These are phyloP conservation scores for Paralichthys olivaceus DNA, from an alignment of 2,113 vertebrate species.

Conservation along the genomic window DNA sequence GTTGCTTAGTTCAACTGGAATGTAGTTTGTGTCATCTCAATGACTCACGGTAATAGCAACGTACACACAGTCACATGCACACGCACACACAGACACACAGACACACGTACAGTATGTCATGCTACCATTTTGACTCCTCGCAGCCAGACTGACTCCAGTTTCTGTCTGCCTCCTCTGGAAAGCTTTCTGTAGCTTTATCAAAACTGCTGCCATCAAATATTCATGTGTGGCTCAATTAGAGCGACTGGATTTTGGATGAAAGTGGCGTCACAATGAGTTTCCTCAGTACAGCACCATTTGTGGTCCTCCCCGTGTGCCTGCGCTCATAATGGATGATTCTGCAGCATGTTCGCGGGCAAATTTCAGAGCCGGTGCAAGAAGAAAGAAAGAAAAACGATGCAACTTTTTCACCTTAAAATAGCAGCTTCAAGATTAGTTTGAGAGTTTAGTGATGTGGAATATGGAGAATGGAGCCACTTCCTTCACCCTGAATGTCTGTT, in stretches of 20 bases:
- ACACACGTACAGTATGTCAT: constrained; percentile 61
- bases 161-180: constrained; percentile 43
- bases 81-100: constrained; percentile 41
- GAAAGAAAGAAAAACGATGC: too few relatives aligned
- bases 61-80: constrained; percentile 57
- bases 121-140: constrained; percentile 61
- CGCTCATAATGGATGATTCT: not conserved
- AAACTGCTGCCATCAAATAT: constrained; percentile 36
- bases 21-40: constrained; percentile 77
- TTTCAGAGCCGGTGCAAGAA: not conserved
- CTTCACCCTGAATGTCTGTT: too few relatives aligned
- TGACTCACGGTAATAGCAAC: constrained; percentile 77
- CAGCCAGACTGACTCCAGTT: constrained; percentile 67
- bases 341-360: too few relatives aligned
- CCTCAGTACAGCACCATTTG: not conserved
- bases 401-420: too few relatives aligned
- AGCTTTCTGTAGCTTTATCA: constrained; percentile 34
- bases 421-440: too few relatives aligned
- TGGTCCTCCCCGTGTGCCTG: not conserved
- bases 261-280: not conserved
- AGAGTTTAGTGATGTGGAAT: too few relatives aligned
- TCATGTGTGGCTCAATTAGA: not conserved
- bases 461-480: too few relatives aligned
- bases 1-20: constrained; percentile 69
- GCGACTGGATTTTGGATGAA: not conserved